Evolutionary conservation across 1,140 invertebrate genomes (phyloP), one percentile per base, ranked within the genome.

Genomic region (Andricus grossulariae): DNA sequence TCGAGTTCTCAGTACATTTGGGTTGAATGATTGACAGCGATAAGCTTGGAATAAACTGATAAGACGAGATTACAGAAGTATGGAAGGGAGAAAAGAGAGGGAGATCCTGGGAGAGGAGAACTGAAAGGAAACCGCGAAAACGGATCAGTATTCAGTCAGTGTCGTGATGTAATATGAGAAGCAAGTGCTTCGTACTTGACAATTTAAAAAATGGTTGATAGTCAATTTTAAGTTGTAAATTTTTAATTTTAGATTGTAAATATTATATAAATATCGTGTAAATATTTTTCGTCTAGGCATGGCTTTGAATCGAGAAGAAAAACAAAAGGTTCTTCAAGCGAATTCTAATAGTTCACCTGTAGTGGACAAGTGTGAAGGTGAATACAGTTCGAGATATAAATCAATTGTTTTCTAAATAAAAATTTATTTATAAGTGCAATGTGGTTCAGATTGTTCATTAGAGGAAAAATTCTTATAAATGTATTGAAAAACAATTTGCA

Each of bases 141-240:
- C 52, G 15, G 78, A 80, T 76, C 82, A 10, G 39, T 10, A 45
- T 11, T 39, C 60, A 66, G 32, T 66, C 60, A n/a, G 39, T 32
- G 80, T 16, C 77, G 83, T 32, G 15, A 45, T 71, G 70, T 66
- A 18, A 77, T 79, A 72, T 55, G 16, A 32, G 80, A 78, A 81
- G 81, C 81, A 81, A 80, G 80, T 73, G 81, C 77, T 83, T 81
- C 50, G 81, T 83, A 74, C 4, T 74, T 25, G 6, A 25, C 32
- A 5, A 66, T 21, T 12, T 2, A 32, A 21, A 32, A 15, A 66
- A 66, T 21, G 11, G 7, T 66, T 66, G 60, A 66, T 66, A 19
- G 15, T 10, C 21, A 10, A 2, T 21, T 52, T 57, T 74, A n/a
- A 21, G n/a, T n/a, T n/a, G n/a, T n/a, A n/a, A n/a, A n/a, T n/a